Evolutionary conservation across 1,140 invertebrate species (phyloP).

Genomic region (Ceratosolen fusciceps): DNA sequence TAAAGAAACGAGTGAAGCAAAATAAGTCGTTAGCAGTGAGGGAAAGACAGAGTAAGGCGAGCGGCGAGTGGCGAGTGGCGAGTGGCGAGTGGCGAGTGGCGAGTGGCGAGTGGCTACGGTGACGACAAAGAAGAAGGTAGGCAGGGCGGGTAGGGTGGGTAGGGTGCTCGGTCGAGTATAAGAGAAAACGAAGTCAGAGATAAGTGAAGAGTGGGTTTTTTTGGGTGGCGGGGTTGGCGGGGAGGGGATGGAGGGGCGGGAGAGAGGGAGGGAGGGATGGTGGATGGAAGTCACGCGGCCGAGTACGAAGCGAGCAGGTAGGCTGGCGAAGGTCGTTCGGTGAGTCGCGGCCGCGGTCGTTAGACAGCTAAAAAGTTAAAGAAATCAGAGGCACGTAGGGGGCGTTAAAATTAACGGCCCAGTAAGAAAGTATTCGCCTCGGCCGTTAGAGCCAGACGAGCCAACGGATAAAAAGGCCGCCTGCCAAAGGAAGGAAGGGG

Average conservation of each 20-base stretch:
- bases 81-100: not conserved
- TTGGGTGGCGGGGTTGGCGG: not conserved
- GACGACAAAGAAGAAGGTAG: not conserved
- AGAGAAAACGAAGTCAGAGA: not conserved
- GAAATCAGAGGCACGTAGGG: constrained; percentile 67
- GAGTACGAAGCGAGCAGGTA: not conserved
- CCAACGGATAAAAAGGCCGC: not conserved
- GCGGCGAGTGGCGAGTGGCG: not conserved
- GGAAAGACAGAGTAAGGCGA: not conserved
- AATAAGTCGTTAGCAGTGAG: constrained; percentile 38
- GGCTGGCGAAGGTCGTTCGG: not conserved
- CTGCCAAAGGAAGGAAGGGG: too few species aligned
- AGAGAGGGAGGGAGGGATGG: constrained; percentile 14
- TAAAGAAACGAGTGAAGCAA: constrained; percentile 44
- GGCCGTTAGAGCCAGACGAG: not conserved
- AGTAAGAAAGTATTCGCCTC: constrained; percentile 67
- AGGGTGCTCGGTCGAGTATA: not conserved
- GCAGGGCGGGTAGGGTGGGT: not conserved
- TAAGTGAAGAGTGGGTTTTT: not conserved
- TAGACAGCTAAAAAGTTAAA: constrained; percentile 55
- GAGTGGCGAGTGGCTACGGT: not conserved
- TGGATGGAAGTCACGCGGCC: not conserved
- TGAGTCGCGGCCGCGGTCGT: not conserved
- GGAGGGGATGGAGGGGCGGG: not conserved
- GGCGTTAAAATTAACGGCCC: constrained; percentile 70